These are phyloP conservation scores for Tinea semifulvella DNA, from an alignment of 2,888 invertebrate genomes.

Conservation along the genomic window DNA sequence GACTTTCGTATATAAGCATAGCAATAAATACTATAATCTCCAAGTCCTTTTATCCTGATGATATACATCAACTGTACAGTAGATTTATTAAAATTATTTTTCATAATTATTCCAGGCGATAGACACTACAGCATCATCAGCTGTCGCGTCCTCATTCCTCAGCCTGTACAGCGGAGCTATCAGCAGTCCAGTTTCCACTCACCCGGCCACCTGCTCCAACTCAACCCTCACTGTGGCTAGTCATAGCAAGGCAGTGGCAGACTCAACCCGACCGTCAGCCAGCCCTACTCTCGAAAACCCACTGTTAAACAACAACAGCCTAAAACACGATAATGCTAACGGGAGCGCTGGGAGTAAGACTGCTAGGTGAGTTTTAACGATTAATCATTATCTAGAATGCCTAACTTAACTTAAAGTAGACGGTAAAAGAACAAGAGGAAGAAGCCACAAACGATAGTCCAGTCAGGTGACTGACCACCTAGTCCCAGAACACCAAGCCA, in stretches of 20 bases:
- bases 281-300: constrained; percentile 48
- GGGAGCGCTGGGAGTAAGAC: constrained; percentile 58
- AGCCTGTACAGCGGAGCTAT: constrained; percentile 59
- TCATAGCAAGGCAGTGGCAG: constrained; percentile 46
- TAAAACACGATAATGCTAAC: constrained; percentile 58
- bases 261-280: constrained; percentile 43
- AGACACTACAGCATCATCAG: constrained; percentile 68
- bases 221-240: constrained; percentile 34
- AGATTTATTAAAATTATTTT: too few relatives aligned
- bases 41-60: too few relatives aligned
- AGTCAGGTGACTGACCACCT: too few relatives aligned
- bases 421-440: too few relatives aligned
- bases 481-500: too few relatives aligned
- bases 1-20: too few relatives aligned
- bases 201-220: constrained; percentile 34
- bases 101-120: constrained; percentile 49
- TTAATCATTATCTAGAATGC: too few relatives aligned
- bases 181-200: constrained; percentile 50
- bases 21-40: too few relatives aligned
- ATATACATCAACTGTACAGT: too few relatives aligned
- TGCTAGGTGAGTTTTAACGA: constrained; percentile 37
- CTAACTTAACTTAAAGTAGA: too few relatives aligned
- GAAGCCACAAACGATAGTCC: too few relatives aligned
- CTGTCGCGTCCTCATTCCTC: constrained; percentile 58
- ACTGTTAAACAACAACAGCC: constrained; percentile 50